Evolutionary conservation across 2,113 vertebrate genomes (phyloP), one percentile per base, ranked within the genome.

Genomic region (Phylloscopus whistleri): DNA sequence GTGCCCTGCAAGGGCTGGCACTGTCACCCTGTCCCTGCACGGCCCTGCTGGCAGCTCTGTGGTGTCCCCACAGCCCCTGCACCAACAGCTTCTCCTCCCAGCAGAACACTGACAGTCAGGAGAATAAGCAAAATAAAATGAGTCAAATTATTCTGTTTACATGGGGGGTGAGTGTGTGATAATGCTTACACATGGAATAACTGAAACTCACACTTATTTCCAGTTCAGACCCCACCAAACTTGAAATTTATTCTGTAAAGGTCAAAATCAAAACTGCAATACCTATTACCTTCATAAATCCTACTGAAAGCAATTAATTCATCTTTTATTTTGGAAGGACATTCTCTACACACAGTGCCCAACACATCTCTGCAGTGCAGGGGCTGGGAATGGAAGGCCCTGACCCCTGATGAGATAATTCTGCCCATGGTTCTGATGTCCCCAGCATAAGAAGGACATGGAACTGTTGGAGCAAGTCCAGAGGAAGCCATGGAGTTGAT

Each of bases 401-500:
- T 35, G n/a, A 72, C 15, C 39, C 26, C 31, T 48, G 27, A 14
- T 1, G 41, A 68, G 67, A 28, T 10, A 12, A 67, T 67, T 46
- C 39, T 59, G 60, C 44, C n/a, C 10, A 6, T 11, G 14, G 33
- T 1, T 46, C 52, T 74, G 68, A 23, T n/a, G 23, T 23, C 28
- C 46, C 53, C 16, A 81, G 26, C 23, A 17, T 0, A 27, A 46
- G 19, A 28, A 67, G 39, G 46, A 67, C 52, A 13, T 6, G 23
- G 60, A 74, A 39, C 2, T 44, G 27, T 2, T 43, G 59, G 35
- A 35, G 51, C 35, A 80, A 35, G 26, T 4, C 59, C 76, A 80
- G 59, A 73, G 43, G 26, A 58, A 11, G 35, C 21, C 35, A 58
- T 0, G 2, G 23, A 13, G 9, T 4, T 56, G 15, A 0, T 16